These are phyloP conservation scores for Acropora yongei DNA, from an alignment of 64 coral and sea anemone genomes.

Conservation along the genomic window DNA sequence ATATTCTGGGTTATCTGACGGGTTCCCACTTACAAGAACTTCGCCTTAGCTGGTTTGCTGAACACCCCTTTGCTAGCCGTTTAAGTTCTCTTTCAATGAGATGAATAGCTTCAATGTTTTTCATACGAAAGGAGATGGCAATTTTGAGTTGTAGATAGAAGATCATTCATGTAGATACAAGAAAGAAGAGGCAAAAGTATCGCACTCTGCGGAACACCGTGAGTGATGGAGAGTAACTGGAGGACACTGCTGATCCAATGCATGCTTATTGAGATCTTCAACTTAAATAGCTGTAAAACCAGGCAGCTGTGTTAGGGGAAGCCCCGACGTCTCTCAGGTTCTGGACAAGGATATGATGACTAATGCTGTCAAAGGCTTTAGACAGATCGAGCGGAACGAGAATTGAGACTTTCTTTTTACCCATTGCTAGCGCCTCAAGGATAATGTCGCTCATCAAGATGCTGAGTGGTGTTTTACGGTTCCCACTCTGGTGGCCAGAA, in stretches of 20 bases:
- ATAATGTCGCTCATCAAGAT: constrained; percentile 6
- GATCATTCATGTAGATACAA: neutral
- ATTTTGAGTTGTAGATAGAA: neutral
- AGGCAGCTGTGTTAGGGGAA: constrained; percentile 4
- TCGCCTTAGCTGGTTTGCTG: too few relatives aligned
- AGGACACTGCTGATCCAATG: constrained; percentile 24
- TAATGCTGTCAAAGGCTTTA: constrained; percentile 17
- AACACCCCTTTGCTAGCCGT: too few relatives aligned
- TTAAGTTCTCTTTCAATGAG: too few relatives aligned
- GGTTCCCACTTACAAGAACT: too few relatives aligned
- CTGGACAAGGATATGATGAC: constrained; percentile 3
- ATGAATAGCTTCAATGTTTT: too few relatives aligned
- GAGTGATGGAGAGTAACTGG: neutral
- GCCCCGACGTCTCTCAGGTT: neutral
- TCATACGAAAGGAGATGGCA: too few relatives aligned
- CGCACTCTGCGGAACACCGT: constrained; percentile 38
- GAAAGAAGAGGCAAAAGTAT: constrained; percentile 27
- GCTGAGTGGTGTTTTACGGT: neutral
- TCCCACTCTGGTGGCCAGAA: constrained; percentile 3
- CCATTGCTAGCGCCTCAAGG: neutral
- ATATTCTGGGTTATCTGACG: too few relatives aligned
- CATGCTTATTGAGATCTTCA: constrained; percentile 27
- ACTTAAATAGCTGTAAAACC: constrained; percentile 30
- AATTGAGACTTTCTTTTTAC: neutral
- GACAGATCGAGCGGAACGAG: neutral